Evolutionary conservation across 2,797 vertebrate genomes (phyloP).

Genomic region (Sebastes vulpes): DNA sequence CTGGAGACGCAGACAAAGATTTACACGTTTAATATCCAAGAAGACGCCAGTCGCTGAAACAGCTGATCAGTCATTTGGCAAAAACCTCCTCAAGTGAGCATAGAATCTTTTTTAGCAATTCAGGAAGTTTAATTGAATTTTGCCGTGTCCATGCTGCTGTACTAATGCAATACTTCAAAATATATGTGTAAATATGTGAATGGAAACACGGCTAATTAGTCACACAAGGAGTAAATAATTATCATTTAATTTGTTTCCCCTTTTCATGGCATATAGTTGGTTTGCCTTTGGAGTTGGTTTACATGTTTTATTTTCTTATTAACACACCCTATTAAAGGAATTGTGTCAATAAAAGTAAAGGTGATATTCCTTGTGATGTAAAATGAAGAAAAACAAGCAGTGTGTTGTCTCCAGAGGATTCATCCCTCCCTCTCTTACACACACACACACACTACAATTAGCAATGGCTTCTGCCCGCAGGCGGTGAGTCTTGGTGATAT

Average conservation of each 20-base stretch:
- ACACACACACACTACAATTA: conserved; percentile 55
- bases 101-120: too few species aligned
- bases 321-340: not conserved
- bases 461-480: conserved; percentile 53
- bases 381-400: conserved; percentile 4
- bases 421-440: not conserved
- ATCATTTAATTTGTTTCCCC: not conserved
- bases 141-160: too few species aligned
- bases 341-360: not conserved
- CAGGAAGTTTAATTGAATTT: too few species aligned
- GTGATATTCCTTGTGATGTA: not conserved
- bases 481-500: conserved; percentile 67
- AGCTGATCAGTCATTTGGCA: too few species aligned
- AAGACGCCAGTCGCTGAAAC: too few species aligned
- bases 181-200: not conserved
- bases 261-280: not conserved
- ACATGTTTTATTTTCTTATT: not conserved
- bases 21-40: too few species aligned
- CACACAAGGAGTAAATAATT: not conserved
- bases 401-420: not conserved
- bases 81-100: too few species aligned
- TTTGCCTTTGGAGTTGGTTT: not conserved
- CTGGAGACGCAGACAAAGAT: too few species aligned
- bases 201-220: not conserved
- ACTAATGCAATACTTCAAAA: too few species aligned